Evolutionary conservation across 2,113 vertebrate species (phyloP), one percentile per base, ranked within the genome.

Genomic region (Tamias sibiricus): DNA sequence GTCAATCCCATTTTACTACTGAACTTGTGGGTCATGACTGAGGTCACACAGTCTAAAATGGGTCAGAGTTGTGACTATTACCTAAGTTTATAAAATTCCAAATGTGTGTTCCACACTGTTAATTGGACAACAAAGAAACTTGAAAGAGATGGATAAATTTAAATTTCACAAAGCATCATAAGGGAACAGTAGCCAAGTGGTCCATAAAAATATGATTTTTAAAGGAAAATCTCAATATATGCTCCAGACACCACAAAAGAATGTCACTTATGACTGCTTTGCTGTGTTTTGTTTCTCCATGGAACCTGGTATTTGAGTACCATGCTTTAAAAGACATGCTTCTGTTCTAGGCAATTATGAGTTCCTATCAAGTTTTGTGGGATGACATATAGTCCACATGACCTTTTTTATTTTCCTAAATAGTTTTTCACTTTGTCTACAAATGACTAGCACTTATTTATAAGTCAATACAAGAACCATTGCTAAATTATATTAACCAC

Each of bases 301-400:
- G 52, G 75, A 89, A 89, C 20, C 62, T 75, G 47, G 87, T 54
- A 77, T 72, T 89, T 92, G 66, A 90, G 40, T 40, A 44, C 44
- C 40, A 62, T 80, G 19, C 80, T 92, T 69, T 94, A 47, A 96
- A 68, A 87, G 75, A 83, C 90, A 42, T 4, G 1, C 91, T 94
- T 94, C 79, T 91, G 30, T 68, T 84, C 52, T 44, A 93, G 54
- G 35, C 69, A 89, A 69, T 64, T 68, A 32, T 93, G 93, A 92
- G 40, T 91, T 86, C 75, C 62, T 54, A 91, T 52, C 30, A 32
- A 82, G 90, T 82, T 54, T 44, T 91, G 26, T 68, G 54, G 37
- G 91, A 72, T 85, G 49, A 85, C 80, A 30, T 71, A 28, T 35
- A 52, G 37, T 20, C 66, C 49, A 88, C 6, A 2, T 91, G 77